phyloP scores from a whole-genome alignment of 2,797 vertebrate genomes.

The Falco berigora region DNA sequence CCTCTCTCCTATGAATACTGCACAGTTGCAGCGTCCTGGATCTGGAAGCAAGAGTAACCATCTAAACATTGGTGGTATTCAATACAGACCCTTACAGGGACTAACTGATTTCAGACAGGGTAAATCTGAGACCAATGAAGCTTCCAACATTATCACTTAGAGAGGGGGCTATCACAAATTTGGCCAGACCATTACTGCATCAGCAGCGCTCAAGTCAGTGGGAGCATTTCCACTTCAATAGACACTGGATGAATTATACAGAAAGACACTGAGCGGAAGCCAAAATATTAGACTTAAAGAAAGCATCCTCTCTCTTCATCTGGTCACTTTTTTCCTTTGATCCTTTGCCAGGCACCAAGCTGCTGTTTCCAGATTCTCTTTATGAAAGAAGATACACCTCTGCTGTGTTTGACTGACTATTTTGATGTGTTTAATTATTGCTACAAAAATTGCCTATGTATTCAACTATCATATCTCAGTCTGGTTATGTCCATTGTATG shows the following conservation, averaged over 20 bases:
- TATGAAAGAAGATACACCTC: neutral
- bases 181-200: neutral
- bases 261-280: neutral
- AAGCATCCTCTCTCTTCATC: neutral
- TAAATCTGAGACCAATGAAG: neutral
- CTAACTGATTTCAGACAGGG: neutral
- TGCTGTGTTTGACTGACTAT: neutral
- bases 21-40: neutral
- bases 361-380: neutral
- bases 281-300: neutral
- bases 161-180: neutral
- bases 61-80: neutral
- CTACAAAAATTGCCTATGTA: neutral
- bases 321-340: neutral
- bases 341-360: neutral
- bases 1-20: neutral
- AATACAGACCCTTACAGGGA: neutral
- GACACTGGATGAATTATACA: neutral
- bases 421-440: neutral
- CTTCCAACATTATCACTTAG: neutral
- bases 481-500: neutral
- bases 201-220: neutral
- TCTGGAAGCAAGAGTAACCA: neutral
- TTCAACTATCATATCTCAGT: neutral
- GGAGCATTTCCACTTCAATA: neutral